Evolutionary conservation across 2,888 invertebrate species (phyloP).

Genomic region (Volucella inflata): DNA sequence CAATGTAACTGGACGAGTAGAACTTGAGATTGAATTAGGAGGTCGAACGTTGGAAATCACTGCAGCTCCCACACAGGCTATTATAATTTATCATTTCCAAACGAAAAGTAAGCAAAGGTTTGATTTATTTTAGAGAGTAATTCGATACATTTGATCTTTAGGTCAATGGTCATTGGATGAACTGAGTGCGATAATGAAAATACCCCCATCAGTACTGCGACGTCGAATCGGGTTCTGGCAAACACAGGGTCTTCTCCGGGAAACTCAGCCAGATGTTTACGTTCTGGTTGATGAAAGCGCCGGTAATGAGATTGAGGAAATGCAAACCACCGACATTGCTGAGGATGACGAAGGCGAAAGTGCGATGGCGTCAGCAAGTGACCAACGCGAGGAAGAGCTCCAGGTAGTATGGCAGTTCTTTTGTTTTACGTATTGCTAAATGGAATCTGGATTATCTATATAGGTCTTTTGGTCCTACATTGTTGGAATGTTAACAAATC

Average conservation of each 20-base stretch:
- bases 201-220: constrained; percentile 92
- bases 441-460: constrained; percentile 1
- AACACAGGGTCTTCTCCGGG: constrained; percentile 93
- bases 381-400: constrained; percentile 96
- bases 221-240: constrained; percentile 97
- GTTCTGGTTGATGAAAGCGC: constrained; percentile 88
- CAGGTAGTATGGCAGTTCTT: constrained; percentile 85
- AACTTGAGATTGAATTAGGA: constrained; percentile 94
- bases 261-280: constrained; percentile 90
- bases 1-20: constrained; percentile 95
- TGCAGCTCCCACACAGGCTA: constrained; percentile 96
- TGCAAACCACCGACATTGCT: constrained; percentile 87
- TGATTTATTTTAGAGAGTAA: constrained; percentile 73
- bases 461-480: constrained; percentile 96
- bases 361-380: constrained; percentile 96
- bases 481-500: constrained; percentile 97
- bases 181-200: constrained; percentile 92
- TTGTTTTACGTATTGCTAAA: background rate
- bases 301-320: constrained; percentile 85
- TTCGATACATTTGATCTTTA: constrained; percentile 79
- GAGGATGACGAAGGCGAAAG: constrained; percentile 97
- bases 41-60: constrained; percentile 91
- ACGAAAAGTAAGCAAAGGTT: constrained; percentile 86
- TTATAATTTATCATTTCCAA: constrained; percentile 96
- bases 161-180: constrained; percentile 94